phyloP scores from a whole-genome alignment of 2,797 vertebrate species.

The Onychomys arenicola region DNA sequence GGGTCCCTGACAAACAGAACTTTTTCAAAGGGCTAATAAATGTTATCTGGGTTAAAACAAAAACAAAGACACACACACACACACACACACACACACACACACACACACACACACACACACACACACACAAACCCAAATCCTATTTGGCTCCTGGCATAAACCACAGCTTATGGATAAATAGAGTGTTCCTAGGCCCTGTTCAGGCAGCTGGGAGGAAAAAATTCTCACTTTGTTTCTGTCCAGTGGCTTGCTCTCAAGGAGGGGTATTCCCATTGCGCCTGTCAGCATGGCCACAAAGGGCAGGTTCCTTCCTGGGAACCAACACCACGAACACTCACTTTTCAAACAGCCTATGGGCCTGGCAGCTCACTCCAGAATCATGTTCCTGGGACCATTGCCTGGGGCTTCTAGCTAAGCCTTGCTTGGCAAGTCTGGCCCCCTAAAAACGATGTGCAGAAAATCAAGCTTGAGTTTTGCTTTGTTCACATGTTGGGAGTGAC shows the following conservation, averaged over 20 bases:
- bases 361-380: neutral
- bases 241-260: neutral
- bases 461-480: neutral
- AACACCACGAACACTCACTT: neutral
- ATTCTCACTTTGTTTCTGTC: conserved; percentile 15
- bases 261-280: neutral
- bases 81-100: neutral
- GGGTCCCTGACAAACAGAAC: neutral
- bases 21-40: neutral
- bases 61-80: neutral
- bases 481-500: neutral
- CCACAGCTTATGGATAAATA: neutral
- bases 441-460: conserved; percentile 5
- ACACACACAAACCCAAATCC: neutral
- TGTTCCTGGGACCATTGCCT: neutral
- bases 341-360: conserved; percentile 32
- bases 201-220: neutral
- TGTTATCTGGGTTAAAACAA: neutral
- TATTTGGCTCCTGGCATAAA: conserved; percentile 21
- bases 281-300: neutral
- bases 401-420: neutral
- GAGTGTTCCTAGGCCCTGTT: neutral
- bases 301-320: neutral
- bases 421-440: conserved; percentile 24
- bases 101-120: no score